A percentile compares a stretch with the other conserved stretches of the same genome.
Evolutionary conservation across 2,888 invertebrate species (phyloP).

Genomic region (Glyphotaelius pellucidus): DNA sequence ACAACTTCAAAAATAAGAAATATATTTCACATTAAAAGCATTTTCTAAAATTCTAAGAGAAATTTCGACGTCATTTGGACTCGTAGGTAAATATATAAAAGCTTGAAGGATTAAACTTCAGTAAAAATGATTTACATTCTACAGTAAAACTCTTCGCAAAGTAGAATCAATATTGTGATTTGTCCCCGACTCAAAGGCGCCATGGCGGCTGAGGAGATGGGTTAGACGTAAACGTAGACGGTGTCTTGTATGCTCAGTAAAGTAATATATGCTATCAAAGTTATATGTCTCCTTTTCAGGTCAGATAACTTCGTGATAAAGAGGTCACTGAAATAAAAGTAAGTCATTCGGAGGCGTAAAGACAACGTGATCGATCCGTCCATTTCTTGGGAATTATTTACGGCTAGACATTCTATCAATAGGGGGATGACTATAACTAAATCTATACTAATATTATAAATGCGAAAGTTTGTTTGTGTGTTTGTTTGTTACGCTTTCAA

Average conservation of each 20-base stretch:
- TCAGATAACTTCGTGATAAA: background rate
- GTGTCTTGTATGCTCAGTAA: background rate
- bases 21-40: too few species aligned
- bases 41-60: too few species aligned
- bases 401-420: too few species aligned
- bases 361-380: background rate
- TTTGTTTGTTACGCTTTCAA: too few species aligned
- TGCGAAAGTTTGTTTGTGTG: too few species aligned
- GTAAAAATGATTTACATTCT: background rate
- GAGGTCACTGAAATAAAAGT: background rate
- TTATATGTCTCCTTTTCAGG: background rate
- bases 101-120: background rate
- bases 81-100: too few species aligned
- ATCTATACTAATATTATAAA: too few species aligned
- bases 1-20: too few species aligned
- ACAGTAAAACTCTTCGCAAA: background rate
- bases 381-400: too few species aligned
- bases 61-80: too few species aligned
- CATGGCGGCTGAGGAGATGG: background rate
- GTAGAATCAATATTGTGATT: slow-evolving; percentile 5
- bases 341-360: background rate
- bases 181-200: background rate
- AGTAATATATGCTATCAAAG: background rate
- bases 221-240: background rate
- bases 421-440: too few species aligned